Percentiles rank a stretch among this genome's conserved stretches.
Conservation (phyloP, 1,140 invertebrate species). For the Neoseiulus cucumeris region DNA sequence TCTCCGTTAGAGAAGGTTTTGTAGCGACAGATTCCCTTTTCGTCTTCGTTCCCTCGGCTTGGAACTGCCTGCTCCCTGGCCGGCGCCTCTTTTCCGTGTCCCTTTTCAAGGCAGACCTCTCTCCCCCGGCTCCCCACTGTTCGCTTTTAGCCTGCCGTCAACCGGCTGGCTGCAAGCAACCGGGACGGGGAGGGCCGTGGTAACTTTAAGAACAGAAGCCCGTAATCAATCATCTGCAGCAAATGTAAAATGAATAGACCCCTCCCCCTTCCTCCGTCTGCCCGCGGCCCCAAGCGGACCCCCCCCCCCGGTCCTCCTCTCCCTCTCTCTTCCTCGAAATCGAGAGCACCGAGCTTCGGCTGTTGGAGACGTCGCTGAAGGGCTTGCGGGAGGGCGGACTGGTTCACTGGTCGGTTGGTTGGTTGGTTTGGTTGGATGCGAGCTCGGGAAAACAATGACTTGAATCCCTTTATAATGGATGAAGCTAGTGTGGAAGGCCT, state of each 20-base stretch:
- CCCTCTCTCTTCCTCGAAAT: background rate
- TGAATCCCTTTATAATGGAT: background rate
- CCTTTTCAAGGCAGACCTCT: too few species aligned
- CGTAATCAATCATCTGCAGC: slow-evolving; percentile 10
- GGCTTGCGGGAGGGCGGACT: too few species aligned
- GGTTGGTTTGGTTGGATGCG: too few species aligned
- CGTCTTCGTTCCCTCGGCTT: background rate
- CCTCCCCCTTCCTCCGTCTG: background rate
- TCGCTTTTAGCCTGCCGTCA: too few species aligned
- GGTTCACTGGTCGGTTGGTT: background rate
- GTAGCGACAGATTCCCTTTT: background rate
- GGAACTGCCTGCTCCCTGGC: background rate
- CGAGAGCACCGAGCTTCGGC: background rate
- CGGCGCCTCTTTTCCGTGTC: background rate
- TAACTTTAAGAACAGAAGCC: slow-evolving; percentile 9
- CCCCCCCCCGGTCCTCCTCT: background rate
- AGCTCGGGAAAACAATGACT: background rate
- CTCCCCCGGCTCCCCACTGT: too few species aligned
- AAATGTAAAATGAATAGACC: slow-evolving; percentile 9
- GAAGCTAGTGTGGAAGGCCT: background rate
- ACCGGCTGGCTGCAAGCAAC: too few species aligned
- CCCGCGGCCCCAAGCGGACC: background rate
- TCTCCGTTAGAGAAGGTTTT: too few species aligned
- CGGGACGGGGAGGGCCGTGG: too few species aligned
- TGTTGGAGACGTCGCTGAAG: too few species aligned